Evolutionary conservation across 2,113 vertebrate species (phyloP).

Genomic region (Dicentrarchus labrax): DNA sequence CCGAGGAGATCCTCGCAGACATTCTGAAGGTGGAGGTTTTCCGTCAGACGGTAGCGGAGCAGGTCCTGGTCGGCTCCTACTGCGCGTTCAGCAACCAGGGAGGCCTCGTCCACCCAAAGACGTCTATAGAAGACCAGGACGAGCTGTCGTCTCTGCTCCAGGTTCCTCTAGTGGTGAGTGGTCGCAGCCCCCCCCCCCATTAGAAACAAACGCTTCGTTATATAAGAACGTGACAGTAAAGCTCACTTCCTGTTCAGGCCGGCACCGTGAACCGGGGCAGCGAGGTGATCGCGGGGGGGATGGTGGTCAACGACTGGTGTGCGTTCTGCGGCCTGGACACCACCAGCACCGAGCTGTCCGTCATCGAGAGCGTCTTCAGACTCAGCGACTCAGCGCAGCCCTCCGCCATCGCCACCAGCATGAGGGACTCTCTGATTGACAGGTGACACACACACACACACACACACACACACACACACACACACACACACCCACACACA

Average conservation of each 20-base stretch:
- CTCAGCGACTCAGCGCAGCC: slow-evolving; percentile 91
- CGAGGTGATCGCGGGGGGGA: slow-evolving; percentile 94
- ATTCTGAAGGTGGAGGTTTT: slow-evolving; percentile 98
- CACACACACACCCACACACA: not conserved
- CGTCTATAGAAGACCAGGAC: slow-evolving; percentile 96
- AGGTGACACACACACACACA: slow-evolving; percentile 84
- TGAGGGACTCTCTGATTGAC: slow-evolving; percentile 98
- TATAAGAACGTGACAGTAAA: not conserved
- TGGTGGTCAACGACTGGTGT: slow-evolving; percentile 99
- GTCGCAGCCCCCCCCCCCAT: not conserved
- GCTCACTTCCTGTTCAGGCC: slow-evolving; percentile 81
- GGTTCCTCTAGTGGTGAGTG: slow-evolving; percentile 96
- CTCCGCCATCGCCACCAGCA: slow-evolving; percentile 93
- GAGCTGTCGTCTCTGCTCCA: slow-evolving; percentile 96
- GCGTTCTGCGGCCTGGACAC: slow-evolving; percentile 98
- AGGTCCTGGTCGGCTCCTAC: slow-evolving; percentile 97
- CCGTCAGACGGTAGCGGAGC: slow-evolving; percentile 96
- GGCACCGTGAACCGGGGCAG: slow-evolving; percentile 98
- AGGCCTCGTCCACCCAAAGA: slow-evolving; percentile 96
- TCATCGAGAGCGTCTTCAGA: slow-evolving; percentile 96
- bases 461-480: not conserved
- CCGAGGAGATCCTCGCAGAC: slow-evolving; percentile 97
- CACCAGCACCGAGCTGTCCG: slow-evolving; percentile 96
- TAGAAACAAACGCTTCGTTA: not conserved
- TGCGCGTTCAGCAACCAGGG: slow-evolving; percentile 97